Conservation (phyloP, 2,888 invertebrate genomes). For the Latrodectus elegans region DNA sequence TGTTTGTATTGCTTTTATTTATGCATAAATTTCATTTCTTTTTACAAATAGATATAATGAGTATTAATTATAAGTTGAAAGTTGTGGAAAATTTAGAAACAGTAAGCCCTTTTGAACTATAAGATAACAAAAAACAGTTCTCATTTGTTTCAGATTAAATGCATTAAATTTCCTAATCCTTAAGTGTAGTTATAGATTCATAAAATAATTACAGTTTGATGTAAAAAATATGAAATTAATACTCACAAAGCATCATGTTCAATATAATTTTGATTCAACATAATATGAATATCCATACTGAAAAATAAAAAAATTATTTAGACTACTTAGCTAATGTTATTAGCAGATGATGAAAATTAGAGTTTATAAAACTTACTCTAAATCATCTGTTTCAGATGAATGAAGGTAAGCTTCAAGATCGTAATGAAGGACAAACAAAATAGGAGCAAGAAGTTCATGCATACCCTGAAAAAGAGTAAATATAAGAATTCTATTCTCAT, state of each 20-base stretch:
- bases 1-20: too few species aligned
- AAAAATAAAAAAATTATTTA: slow-evolving; percentile 73
- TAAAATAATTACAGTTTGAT: too few species aligned
- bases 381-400: slow-evolving; percentile 26
- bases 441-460: slow-evolving; percentile 89
- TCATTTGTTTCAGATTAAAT: too few species aligned
- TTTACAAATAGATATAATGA: too few species aligned
- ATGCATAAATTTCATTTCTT: too few species aligned
- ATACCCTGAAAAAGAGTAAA: slow-evolving; percentile 79
- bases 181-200: too few species aligned
- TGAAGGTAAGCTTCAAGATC: slow-evolving; percentile 82
- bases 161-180: too few species aligned
- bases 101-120: too few species aligned
- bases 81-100: too few species aligned
- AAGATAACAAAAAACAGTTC: too few species aligned
- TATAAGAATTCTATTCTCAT: background rate
- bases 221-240: slow-evolving; percentile 41
- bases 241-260: slow-evolving; percentile 89
- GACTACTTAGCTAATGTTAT: background rate
- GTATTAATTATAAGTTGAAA: too few species aligned
- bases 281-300: slow-evolving; percentile 81
- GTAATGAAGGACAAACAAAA: slow-evolving; percentile 84
- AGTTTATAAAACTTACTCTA: slow-evolving; percentile 47
- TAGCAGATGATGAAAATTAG: slow-evolving; percentile 22
- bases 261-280: slow-evolving; percentile 82